Percentiles rank a stretch among this genome's conserved stretches.
Evolutionary conservation across 2,113 vertebrate species (phyloP).

Genomic region (Porphyrio hochstetteri): DNA sequence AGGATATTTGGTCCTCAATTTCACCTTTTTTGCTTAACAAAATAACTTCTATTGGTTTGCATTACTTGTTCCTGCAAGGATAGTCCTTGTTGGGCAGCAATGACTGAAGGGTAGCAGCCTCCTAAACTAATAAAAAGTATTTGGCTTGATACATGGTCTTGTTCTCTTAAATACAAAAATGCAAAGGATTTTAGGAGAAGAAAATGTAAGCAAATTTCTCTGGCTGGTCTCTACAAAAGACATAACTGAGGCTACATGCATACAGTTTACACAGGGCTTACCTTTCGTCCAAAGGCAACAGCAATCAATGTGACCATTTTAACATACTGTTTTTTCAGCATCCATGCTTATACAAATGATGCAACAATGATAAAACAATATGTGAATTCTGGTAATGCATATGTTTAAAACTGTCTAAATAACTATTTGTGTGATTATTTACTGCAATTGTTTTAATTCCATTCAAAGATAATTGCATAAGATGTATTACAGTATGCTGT

Average conservation of each 20-base stretch:
- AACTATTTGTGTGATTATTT: not conserved
- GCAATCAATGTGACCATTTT: not conserved
- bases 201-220: not conserved
- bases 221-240: not conserved
- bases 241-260: not conserved
- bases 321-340: not conserved
- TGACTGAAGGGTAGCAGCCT: not conserved
- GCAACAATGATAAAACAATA: not conserved
- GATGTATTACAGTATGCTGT: not conserved
- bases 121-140: not conserved
- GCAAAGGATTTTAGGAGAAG: not conserved
- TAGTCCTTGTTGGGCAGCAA: not conserved
- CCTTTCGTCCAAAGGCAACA: not conserved
- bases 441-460: not conserved
- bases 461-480: not conserved
- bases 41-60: not conserved
- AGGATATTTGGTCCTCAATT: not conserved
- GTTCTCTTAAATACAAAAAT: not conserved
- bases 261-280: fast-evolving
- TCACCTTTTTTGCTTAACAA: not conserved
- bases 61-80: not conserved
- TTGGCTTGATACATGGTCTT: not conserved
- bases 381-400: not conserved
- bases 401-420: not conserved
- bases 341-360: not conserved